phyloP scores from a whole-genome alignment of 1,140 invertebrate species.

The Drosophila dunni region DNA sequence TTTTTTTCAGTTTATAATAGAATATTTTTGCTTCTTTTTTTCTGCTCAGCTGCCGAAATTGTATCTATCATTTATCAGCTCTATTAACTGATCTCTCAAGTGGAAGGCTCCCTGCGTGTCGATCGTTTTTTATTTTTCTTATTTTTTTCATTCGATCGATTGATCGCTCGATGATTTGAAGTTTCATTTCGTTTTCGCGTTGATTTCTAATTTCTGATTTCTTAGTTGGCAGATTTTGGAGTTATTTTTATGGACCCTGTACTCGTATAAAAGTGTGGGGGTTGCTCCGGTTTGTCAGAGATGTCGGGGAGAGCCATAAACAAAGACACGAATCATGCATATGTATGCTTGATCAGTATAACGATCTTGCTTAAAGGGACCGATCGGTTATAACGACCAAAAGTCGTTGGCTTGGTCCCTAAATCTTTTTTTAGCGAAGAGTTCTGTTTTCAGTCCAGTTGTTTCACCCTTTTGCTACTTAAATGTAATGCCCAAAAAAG shows the following conservation, averaged over 20 bases:
- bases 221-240: background rate
- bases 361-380: too few relatives aligned
- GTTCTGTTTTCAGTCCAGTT: too few relatives aligned
- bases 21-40: background rate
- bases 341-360: background rate
- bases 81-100: slow-evolving; percentile 76
- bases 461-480: too few relatives aligned
- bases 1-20: background rate
- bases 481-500: too few relatives aligned
- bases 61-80: slow-evolving; percentile 79
- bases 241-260: background rate
- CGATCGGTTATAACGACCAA: too few relatives aligned
- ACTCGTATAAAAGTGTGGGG: too few relatives aligned
- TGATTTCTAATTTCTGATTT: background rate
- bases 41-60: slow-evolving; percentile 51
- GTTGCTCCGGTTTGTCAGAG: too few relatives aligned
- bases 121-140: slow-evolving; percentile 1
- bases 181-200: slow-evolving; percentile 27
- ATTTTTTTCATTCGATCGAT: background rate
- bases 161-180: slow-evolving; percentile 42
- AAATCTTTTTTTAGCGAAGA: too few relatives aligned
- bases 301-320: too few relatives aligned
- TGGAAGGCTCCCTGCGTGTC: slow-evolving; percentile 39
- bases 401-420: too few relatives aligned
- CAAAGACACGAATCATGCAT: background rate